Conservation (phyloP, 2,113 vertebrate species). For the Menura novaehollandiae region DNA sequence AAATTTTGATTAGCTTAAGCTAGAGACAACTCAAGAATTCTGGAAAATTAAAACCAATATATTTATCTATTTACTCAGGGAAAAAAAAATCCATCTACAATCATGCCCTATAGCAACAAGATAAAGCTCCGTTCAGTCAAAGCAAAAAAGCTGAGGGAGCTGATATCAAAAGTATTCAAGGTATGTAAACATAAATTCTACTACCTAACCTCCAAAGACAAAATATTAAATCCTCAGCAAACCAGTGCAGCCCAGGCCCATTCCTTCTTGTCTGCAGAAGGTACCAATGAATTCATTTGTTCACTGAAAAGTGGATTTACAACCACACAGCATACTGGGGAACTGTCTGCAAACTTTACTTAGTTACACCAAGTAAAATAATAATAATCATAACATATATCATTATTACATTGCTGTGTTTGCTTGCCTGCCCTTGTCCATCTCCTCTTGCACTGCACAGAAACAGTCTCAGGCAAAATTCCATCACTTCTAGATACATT, state of each 20-base stretch:
- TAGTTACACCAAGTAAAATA: neutral
- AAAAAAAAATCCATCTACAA: neutral
- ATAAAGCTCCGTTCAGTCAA: neutral
- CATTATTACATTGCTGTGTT: neutral
- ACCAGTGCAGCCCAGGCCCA: neutral
- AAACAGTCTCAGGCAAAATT: neutral
- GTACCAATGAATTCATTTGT: neutral
- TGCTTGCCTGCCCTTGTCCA: neutral
- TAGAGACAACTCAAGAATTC: neutral
- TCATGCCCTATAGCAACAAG: neutral
- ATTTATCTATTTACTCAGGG: neutral
- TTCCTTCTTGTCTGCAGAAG: neutral
- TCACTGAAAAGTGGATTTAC: neutral
- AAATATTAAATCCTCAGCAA: neutral
- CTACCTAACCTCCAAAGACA: neutral
- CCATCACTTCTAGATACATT: neutral
- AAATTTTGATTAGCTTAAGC: neutral
- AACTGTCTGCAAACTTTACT: neutral
- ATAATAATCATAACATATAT: neutral
- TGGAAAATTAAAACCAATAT: neutral
- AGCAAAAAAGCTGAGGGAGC: neutral
- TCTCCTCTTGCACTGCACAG: neutral
- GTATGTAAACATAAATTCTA: neutral
- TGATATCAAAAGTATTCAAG: neutral
- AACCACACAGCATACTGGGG: neutral